Percentiles rank a stretch among this genome's conserved stretches.
These are phyloP conservation scores for Parthenolecanium corni DNA, from an alignment of 2,888 invertebrate species.

Conservation along the genomic window DNA sequence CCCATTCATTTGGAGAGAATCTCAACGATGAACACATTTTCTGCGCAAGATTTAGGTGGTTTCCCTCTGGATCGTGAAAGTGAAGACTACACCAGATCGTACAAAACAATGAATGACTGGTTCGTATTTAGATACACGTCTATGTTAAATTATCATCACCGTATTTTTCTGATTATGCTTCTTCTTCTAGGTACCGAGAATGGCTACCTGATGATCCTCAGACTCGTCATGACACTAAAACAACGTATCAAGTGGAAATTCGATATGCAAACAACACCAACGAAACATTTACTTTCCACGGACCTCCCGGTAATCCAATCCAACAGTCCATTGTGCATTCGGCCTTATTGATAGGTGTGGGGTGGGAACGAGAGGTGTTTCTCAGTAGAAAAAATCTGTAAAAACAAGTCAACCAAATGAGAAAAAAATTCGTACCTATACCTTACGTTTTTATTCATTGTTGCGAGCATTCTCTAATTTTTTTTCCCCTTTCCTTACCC, in stretches of 20 bases:
- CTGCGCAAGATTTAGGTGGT: slow-evolving; percentile 73
- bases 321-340: background rate
- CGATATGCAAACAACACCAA: slow-evolving; percentile 88
- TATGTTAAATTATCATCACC: background rate
- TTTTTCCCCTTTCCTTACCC: too few relatives aligned
- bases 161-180: background rate
- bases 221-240: slow-evolving; percentile 75
- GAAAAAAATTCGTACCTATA: too few relatives aligned
- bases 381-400: background rate
- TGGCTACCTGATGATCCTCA: slow-evolving; percentile 82
- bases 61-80: slow-evolving; percentile 65
- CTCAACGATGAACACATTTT: slow-evolving; percentile 87
- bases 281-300: slow-evolving; percentile 92
- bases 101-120: slow-evolving; percentile 84
- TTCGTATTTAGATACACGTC: slow-evolving; percentile 33
- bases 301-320: slow-evolving; percentile 60
- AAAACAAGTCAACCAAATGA: too few relatives aligned
- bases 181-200: slow-evolving; percentile 50
- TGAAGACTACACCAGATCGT: slow-evolving; percentile 80
- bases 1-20: slow-evolving; percentile 90
- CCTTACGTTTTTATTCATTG: too few relatives aligned
- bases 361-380: background rate
- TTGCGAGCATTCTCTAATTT: background rate
- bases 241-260: slow-evolving; percentile 86
- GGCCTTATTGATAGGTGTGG: background rate